Evolutionary conservation across 1,140 invertebrate genomes (phyloP).

Genomic region (Drosophila subpulchrella): DNA sequence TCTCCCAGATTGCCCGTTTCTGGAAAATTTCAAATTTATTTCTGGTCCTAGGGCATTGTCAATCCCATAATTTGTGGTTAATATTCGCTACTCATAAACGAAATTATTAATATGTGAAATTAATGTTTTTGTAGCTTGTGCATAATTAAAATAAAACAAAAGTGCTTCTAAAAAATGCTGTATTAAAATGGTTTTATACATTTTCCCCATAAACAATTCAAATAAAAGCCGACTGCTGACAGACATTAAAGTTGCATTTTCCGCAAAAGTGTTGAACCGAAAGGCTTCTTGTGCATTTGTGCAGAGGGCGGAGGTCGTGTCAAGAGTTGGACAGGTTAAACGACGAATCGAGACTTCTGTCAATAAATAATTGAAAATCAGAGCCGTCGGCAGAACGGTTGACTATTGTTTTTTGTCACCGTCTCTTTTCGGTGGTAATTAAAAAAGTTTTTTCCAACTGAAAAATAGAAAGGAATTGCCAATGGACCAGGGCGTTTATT

Average conservation of each 20-base stretch:
- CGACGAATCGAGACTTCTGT: conserved; percentile 52
- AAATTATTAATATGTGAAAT: background rate
- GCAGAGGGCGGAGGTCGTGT: conserved; percentile 31
- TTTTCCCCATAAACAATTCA: conserved; percentile 4
- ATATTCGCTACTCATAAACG: conserved; percentile 2
- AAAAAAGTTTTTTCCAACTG: conserved; percentile 67
- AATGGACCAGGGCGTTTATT: conserved; percentile 49
- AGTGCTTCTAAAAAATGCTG: background rate
- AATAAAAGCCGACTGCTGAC: conserved; percentile 3
- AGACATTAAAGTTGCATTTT: conserved; percentile 36
- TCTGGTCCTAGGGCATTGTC: conserved; percentile 51
- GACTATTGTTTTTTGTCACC: conserved; percentile 28
- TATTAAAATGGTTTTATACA: background rate
- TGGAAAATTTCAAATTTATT: conserved; percentile 54
- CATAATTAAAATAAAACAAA: background rate
- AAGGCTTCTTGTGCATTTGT: conserved; percentile 6
- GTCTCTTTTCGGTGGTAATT: conserved; percentile 67
- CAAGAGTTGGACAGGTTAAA: conserved; percentile 74
- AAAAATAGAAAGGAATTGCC: conserved; percentile 43
- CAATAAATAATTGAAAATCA: conserved; percentile 79
- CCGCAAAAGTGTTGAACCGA: conserved; percentile 34
- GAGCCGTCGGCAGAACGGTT: conserved; percentile 32
- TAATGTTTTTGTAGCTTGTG: background rate
- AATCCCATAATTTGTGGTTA: conserved; percentile 35
- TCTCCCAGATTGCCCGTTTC: conserved; percentile 31